Percentiles rank a stretch among this genome's conserved stretches.
Evolutionary conservation across 2,888 invertebrate genomes (phyloP).

Genomic region (Panzeria rudis): DNA sequence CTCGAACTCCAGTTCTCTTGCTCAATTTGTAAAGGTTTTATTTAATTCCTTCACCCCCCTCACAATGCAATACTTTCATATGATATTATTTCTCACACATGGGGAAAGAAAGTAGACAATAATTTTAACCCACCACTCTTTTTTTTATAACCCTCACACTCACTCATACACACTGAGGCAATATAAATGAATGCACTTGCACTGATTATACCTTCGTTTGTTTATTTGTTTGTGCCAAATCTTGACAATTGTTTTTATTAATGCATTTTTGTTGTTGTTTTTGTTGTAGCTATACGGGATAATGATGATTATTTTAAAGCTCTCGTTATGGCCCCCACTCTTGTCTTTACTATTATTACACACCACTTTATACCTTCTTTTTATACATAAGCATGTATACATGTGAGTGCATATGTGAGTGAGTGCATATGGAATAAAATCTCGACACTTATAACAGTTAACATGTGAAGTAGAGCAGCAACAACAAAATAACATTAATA

Average conservation of each 20-base stretch:
- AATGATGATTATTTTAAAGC: constrained; percentile 48
- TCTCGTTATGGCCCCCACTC: not conserved
- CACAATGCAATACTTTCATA: not conserved
- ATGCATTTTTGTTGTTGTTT: constrained; percentile 19
- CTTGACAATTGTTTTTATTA: constrained; percentile 52
- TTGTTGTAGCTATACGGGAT: constrained; percentile 12
- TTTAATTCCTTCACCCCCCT: not conserved
- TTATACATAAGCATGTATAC: not conserved
- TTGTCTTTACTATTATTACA: not conserved
- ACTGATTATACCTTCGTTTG: constrained; percentile 6
- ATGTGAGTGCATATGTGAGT: not conserved
- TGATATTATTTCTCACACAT: not conserved
- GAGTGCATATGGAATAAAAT: not conserved
- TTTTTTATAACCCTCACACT: not conserved
- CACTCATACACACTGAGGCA: not conserved
- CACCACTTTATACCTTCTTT: not conserved
- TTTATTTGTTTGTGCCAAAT: constrained; percentile 43
- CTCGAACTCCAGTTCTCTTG: constrained; percentile 24
- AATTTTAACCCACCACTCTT: not conserved
- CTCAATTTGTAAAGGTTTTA: constrained; percentile 7
- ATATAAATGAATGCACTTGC: constrained; percentile 7
- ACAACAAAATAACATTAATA: constrained; percentile 27
- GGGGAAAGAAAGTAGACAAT: not conserved
- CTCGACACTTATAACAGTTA: constrained; percentile 58
- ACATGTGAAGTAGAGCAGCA: constrained; percentile 47